Percentiles rank a stretch among this genome's conserved stretches.
Evolutionary conservation across 2,888 invertebrate species (phyloP).

Genomic region (Leptogaster cylindrica): DNA sequence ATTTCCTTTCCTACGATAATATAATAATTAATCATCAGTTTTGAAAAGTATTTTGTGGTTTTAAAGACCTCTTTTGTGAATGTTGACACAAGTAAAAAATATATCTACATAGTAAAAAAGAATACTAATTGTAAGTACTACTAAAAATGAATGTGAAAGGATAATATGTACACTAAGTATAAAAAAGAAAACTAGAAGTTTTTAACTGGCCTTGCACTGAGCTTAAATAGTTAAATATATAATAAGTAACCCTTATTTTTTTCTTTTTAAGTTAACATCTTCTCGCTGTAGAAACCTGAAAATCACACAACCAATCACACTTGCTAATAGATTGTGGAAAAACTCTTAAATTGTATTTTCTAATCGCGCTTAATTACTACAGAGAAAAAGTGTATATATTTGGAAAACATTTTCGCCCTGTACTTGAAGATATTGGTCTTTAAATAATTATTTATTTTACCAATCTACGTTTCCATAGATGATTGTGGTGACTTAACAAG

Average conservation of each 20-base stretch:
- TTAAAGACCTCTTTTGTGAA: too few relatives aligned
- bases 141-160: too few relatives aligned
- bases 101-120: too few relatives aligned
- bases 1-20: too few relatives aligned
- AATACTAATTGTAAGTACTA: too few relatives aligned
- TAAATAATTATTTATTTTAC: conserved; percentile 7
- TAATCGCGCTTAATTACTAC: conserved; percentile 25
- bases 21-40: too few relatives aligned
- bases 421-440: conserved; percentile 29
- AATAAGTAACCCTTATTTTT: neutral
- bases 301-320: conserved; percentile 31
- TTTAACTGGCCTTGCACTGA: too few relatives aligned
- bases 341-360: conserved; percentile 32
- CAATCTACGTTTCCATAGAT: conserved; percentile 54
- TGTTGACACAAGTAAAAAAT: too few relatives aligned
- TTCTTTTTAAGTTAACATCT: neutral
- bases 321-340: conserved; percentile 36
- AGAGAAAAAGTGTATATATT: conserved; percentile 24
- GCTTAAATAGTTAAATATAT: too few relatives aligned
- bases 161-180: too few relatives aligned
- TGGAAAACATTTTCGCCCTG: conserved; percentile 36
- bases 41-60: too few relatives aligned
- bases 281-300: conserved; percentile 1
- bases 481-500: conserved; percentile 59
- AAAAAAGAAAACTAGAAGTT: too few relatives aligned